These are phyloP conservation scores for Nephotettix cincticeps DNA, from an alignment of 1,140 invertebrate species.

Conservation along the genomic window DNA sequence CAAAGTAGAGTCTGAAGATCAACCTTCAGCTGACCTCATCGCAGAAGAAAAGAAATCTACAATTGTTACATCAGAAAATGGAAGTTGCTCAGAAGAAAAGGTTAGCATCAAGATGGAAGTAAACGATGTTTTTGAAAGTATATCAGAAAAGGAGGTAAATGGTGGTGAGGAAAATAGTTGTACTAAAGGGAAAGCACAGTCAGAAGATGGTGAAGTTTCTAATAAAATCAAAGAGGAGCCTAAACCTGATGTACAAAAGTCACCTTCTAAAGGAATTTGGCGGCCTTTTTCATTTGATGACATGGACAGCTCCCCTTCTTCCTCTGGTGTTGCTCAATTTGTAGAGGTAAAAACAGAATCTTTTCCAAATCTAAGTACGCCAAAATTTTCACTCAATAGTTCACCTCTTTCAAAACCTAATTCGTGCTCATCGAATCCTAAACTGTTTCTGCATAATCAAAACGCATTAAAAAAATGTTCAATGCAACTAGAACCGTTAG, in stretches of 20 bases:
- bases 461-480: conserved; percentile 1
- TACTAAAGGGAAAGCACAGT: too few species aligned
- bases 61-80: too few species aligned
- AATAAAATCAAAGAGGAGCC: conserved; percentile 35
- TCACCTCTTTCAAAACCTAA: background rate
- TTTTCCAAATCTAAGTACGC: background rate
- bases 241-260: conserved; percentile 43
- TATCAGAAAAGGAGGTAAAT: too few species aligned
- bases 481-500: background rate
- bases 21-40: too few species aligned
- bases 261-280: conserved; percentile 9
- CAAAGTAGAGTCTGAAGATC: too few species aligned
- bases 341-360: background rate
- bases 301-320: background rate
- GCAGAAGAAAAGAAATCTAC: too few species aligned
- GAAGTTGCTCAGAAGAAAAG: too few species aligned
- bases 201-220: background rate
- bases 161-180: too few species aligned
- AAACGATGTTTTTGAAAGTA: too few species aligned
- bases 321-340: background rate
- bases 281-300: conserved; percentile 11
- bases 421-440: background rate
- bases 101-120: too few species aligned
- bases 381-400: background rate
- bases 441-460: background rate